Evolutionary conservation across 2,797 vertebrate genomes (phyloP).

Genomic region (Crypturellus tataupa): DNA sequence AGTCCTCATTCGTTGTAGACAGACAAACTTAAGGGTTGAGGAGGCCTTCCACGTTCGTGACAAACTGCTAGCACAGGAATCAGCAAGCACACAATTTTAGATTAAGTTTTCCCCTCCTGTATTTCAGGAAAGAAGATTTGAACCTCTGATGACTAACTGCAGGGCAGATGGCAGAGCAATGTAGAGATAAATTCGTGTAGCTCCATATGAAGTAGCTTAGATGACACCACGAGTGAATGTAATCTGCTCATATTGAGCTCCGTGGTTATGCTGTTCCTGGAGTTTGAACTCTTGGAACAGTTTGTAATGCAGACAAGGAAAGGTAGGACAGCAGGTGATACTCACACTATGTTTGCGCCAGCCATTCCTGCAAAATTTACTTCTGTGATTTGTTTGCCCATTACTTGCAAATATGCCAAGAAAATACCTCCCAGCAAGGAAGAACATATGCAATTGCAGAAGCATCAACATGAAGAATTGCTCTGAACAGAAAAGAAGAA

Average conservation of each 20-base stretch:
- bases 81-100: background rate
- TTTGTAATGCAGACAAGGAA: background rate
- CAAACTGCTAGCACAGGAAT: conserved; percentile 29
- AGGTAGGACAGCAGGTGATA: conserved; percentile 34
- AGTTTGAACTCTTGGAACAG: background rate
- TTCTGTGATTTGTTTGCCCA: background rate
- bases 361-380: background rate
- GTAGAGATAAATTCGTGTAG: background rate
- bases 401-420: background rate
- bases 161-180: conserved; percentile 56
- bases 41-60: conserved; percentile 21
- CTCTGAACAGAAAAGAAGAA: conserved; percentile 7
- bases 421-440: background rate
- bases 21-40: background rate
- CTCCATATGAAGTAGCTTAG: conserved; percentile 25
- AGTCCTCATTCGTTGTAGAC: background rate
- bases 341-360: conserved; percentile 10
- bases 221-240: background rate
- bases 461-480: background rate
- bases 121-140: conserved; percentile 48
- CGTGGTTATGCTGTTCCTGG: background rate
- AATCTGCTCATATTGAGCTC: conserved; percentile 7
- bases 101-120: conserved; percentile 53
- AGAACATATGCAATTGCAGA: background rate
- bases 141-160: conserved; percentile 66